Base-by-base conservation (phyloP, 2,888 invertebrate genomes). In the Synergus laeviventris region DNA sequence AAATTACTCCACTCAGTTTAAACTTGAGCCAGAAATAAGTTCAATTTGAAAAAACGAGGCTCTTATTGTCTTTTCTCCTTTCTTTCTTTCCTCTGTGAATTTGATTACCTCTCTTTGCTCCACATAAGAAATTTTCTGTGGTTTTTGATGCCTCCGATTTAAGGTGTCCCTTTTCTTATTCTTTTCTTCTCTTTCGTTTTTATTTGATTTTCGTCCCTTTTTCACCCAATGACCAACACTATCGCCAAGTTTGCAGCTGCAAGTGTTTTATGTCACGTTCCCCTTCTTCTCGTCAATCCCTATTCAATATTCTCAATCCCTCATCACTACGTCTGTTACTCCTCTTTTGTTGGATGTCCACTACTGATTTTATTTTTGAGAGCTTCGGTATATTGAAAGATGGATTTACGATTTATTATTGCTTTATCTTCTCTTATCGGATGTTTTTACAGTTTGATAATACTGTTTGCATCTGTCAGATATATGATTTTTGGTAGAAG, bases 241-340 rank as follows among this genome's bases (percentile, higher is more conserved):
- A 36, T 31, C 49, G n/a, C 18, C 11, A 49, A 45, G 45, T 49
- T 66, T 70, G 70, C 70, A 70, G 70, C 70, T 70, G 70, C 70
- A 70, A 70, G 49, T 70, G 49, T 70, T 70, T 70, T 70, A 70
- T 70, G 49, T 70, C 49, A 16, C 11, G 11, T n/a, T 70, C 49
- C 24, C 62, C 49, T 31, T 9, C 49, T 70, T 11, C 14, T 70
- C 70, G 45, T 49, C 45, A 70, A 70, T 49, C 11, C 45, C 45
- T 45, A 66, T 66, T 45, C 66, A 66, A 66, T 66, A 45, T 66
- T n/a, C n/a, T n/a, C 49, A 49, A 49, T 49, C 9, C 66, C 66
- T 66, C 42, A 31, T 66, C 45, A 45, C 49, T 70, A 49, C 21
- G 56, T 4, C n/a, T 56, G 1, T 24, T 70, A 38, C 62, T 62